Evolutionary conservation across 2,113 vertebrate species (phyloP), one percentile per base, ranked within the genome.

Genomic region (Ceyx margarethae): DNA sequence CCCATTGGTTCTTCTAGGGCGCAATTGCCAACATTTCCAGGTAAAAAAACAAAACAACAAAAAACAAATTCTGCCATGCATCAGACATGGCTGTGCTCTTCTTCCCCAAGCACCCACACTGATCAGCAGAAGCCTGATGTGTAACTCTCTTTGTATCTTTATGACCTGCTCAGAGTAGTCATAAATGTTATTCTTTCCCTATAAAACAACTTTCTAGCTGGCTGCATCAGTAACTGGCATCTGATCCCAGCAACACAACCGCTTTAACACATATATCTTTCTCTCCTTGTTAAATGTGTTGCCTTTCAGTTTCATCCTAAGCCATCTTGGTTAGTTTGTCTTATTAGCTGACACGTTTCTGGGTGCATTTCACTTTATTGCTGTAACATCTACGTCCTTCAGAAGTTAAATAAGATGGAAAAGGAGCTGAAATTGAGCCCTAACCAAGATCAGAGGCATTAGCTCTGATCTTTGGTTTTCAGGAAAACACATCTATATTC

Each of bases 131-230:
- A 95, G 73, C 50, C 58, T 81, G 62, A 21, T 87, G 54, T 81
- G 62, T 48, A 85, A 66, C 51, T 88, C 78, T 74, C 76, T 85
- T 85, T 92, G 73, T 82, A 54, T 84, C 62, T 95, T 95, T 91
- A 87, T 51, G 80, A 80, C 72, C 88, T 66, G 80, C 69, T 93
- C 84, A 88, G 67, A 33, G n/a, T 33, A 93, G 85, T 67, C 80
- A 81, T 95, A 92, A 93, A 95, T 67, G 69, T 86, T 92, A 74
- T 85, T 89, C 54, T 13, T 80, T 80, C 81, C 80, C 60, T 89
- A 93, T 96, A 93, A 95, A 96, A 86, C 60, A 90, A 73, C 73
- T 84, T 93, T 90, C 67, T 90, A 75, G 85, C 79, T 93, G 82
- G 69, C 77, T 91, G 80, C 87, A 69, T 85, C 79, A 83, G 64